Evolutionary conservation across 2,888 invertebrate species (phyloP), one percentile per base, ranked within the genome.

Genomic region (Drosophila melanosoma): DNA sequence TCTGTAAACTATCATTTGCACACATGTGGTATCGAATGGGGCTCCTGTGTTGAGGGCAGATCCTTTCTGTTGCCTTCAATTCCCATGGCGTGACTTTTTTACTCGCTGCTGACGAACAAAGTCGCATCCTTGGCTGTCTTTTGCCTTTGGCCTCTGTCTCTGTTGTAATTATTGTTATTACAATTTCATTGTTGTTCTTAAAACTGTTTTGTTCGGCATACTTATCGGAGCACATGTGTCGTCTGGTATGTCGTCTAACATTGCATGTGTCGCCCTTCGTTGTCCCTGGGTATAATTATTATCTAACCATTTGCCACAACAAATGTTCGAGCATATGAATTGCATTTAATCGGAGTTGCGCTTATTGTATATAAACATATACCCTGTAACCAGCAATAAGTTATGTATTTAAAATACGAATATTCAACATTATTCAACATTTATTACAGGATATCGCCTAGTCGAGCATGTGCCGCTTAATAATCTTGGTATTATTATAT

Each of bases 171-270:
- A 74, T 79, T 81, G 68, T 79, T 81, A 76, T 81, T 79, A 81
- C 87, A 77, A 79, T 88, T 80, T 71, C 68, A 83, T 77, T 80
- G 73, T 80, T 75, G 69, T 74, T 76, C 63, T 71, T 70, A 51
- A 70, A 62, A 75, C 74, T 64, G 67, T 69, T 60, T 71, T 69
- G 67, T 71, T 84, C 52, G 72, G 67, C 66, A 82, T 79, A 79
- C 82, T 82, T 78, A 83, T 84, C 79, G 70, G 69, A 78, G 69
- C 74, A 85, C 74, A 87, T 82, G 75, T 77, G 70, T 68, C 69
- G 63, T 76, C 74, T 78, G 62, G 42, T 45, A 49, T 35, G 36
- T 40, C 48, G 66, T 54, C 69, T 66, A 42, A 49, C 49, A 45
- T 33, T 51, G 26, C 23, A 15, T 38, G 15, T 36, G n/a, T 26